Evolutionary conservation across 2,888 invertebrate species (phyloP), one percentile per base, ranked within the genome.

Genomic region (Colletes collaris): DNA sequence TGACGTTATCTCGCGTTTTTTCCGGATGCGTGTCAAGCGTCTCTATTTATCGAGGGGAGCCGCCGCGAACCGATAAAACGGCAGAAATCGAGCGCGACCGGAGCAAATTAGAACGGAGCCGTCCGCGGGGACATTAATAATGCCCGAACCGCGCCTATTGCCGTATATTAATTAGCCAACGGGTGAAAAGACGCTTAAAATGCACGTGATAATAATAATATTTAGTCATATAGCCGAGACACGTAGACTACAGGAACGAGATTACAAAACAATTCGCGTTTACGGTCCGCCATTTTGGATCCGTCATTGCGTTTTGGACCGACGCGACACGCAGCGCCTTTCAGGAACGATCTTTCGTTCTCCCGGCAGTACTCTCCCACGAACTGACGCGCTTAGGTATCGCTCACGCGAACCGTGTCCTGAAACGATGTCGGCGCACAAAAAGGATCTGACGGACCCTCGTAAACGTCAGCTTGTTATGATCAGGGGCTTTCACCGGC

Each of bases 81-180:
- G 68, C 59, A 62, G 77, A 82, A 80, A 80, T 76, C 40, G 69
- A 58, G 58, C 59, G 52, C 55, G 67, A 46, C 40, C 19, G 40
- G 58, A 16, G 71, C 72, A 65, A 83, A 74, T 76, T 27, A 62
- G 76, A 70, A 56, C 60, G 63, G 62, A 53, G 66, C 35, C 46
- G 46, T 59, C 37, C 55, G 46, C n/a, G 16, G 63, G 37, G 59
- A 59, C 60, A 76, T 66, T 71, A 70, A 67, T 76, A 69, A 59
- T 58, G 16, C 6, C 7, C 40, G 40, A 40, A 7, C 37, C 27
- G 53, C 53, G 52, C 50, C 50, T 8, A 69, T 69, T 63, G 59
- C 35, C 63, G n/a, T n/a, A 7, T 40, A 40, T 40, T 59, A 59
- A 40, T 40, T 40, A 40, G 40, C 40, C 6, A 40, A 7, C 6